phyloP scores from a whole-genome alignment of 2,113 vertebrate species.

The Stomatorhinus ivindoensis region DNA sequence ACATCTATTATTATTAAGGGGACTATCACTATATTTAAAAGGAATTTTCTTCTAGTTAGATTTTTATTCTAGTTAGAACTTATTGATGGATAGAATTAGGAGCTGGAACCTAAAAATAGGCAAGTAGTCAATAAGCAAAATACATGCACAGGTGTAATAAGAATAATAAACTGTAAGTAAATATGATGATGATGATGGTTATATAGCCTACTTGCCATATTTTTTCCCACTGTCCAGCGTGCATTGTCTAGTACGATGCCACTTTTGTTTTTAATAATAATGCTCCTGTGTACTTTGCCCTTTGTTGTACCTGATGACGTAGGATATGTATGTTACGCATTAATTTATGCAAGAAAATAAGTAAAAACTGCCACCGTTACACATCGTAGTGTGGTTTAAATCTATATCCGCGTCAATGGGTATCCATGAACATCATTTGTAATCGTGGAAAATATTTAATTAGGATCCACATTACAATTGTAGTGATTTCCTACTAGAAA shows the following conservation, averaged over 20 bases:
- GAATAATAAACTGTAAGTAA: background rate
- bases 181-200: background rate
- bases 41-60: background rate
- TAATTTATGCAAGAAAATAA: background rate
- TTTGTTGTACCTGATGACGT: background rate
- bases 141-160: background rate
- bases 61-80: background rate
- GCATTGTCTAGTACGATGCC: background rate
- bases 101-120: background rate
- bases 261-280: background rate
- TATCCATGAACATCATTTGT: background rate
- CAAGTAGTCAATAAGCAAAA: background rate
- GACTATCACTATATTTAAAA: background rate
- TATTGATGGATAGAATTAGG: background rate
- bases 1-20: background rate
- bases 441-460: background rate
- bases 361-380: background rate
- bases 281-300: background rate
- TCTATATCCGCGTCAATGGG: background rate
- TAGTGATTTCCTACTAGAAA: background rate
- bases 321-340: background rate
- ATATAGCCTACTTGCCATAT: conserved; percentile 9
- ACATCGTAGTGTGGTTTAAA: background rate
- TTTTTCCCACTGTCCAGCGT: background rate
- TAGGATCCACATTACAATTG: background rate